Evolutionary conservation across 2,888 invertebrate genomes (phyloP), one percentile per base, ranked within the genome.

Genomic region (Bellardia bayeri): DNA sequence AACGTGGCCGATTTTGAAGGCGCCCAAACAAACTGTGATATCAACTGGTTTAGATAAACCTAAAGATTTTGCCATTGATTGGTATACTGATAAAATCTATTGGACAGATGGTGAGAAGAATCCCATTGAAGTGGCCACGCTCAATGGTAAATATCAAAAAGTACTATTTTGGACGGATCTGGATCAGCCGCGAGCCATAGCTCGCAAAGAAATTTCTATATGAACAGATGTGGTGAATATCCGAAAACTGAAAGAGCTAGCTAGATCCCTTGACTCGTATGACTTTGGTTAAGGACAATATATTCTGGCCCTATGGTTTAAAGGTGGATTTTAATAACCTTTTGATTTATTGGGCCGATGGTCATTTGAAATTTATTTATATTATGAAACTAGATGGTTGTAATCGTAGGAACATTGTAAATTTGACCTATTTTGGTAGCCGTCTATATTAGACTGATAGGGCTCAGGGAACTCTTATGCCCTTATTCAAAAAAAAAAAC

Each of bases 211-310:
- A 96, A 94, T 95, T 97, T 68, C 95, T 98, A 94, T 98, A 92
- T 98, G 98, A 98, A 97, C 97, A 3, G 98, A 98, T 98, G 98
- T 98, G 98, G 98, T 45, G 98, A 98, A 93, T 95, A 96, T 88
- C 97, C 98, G 0, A 98, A 98, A 94, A 98, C 98, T 89, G 98
- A 98, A 92, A 94, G 97, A 87, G 97, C 97, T 11, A 96, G 97
- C n/a, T n/a, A n/a, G n/a, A 97, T 93, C 96, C 96, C 0, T 91
- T 94, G 14, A 96, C 96, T 1, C 94, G 98, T 11, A 95, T 95
- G 94, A 95, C 97, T 2, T 96, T 98, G 85, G 97, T 98, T 0
- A 96, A 96, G 82, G 96, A 97, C 11, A 95, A 97, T 89, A 97
- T 99, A 89, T 97, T 96, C 91, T 99, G 98, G 98, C 99, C 99